Percentiles rank a stretch among this genome's conserved stretches.
These are phyloP conservation scores for Megaceryle torquata DNA, from an alignment of 2,113 vertebrate genomes.

Conservation along the genomic window DNA sequence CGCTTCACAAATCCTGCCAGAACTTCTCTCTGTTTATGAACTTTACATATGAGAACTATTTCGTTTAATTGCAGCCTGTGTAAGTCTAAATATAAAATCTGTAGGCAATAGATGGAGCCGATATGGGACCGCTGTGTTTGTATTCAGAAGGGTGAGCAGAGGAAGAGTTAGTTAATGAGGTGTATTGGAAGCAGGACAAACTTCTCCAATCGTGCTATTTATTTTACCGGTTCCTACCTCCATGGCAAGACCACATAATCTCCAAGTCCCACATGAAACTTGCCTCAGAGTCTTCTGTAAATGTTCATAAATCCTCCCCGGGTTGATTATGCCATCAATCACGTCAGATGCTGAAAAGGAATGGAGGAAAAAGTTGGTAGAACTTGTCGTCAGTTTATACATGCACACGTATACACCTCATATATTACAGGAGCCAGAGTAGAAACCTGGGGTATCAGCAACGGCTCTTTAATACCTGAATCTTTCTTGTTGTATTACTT, in stretches of 20 bases:
- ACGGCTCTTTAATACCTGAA: slow-evolving; percentile 8
- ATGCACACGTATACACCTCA: not conserved
- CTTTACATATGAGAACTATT: slow-evolving; percentile 59
- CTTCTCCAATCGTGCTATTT: slow-evolving; percentile 42
- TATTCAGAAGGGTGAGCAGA: slow-evolving; percentile 10
- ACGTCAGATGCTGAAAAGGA: slow-evolving; percentile 10
- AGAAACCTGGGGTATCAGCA: not conserved
- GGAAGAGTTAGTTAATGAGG: slow-evolving; percentile 57
- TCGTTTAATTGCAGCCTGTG: slow-evolving; percentile 46
- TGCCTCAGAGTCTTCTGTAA: slow-evolving; percentile 51
- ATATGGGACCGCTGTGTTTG: slow-evolving; percentile 28
- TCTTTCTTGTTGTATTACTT: slow-evolving; percentile 19
- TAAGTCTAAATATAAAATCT: slow-evolving; percentile 49
- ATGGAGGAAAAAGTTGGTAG: slow-evolving; percentile 43
- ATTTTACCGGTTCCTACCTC: slow-evolving; percentile 49
- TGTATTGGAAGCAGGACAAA: slow-evolving; percentile 51
- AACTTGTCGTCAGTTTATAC: slow-evolving; percentile 34
- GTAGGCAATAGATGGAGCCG: slow-evolving; percentile 37
- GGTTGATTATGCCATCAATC: slow-evolving; percentile 49
- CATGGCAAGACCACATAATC: slow-evolving; percentile 49
- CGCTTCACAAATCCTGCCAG: not conserved
- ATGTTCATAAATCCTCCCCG: slow-evolving; percentile 39
- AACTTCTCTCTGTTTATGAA: slow-evolving; percentile 58
- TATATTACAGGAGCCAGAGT: not conserved
- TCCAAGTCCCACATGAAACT: slow-evolving; percentile 61